Evolutionary conservation across 2,888 invertebrate species (phyloP), one percentile per base, ranked within the genome.

Genomic region (Nomada lathburiana): DNA sequence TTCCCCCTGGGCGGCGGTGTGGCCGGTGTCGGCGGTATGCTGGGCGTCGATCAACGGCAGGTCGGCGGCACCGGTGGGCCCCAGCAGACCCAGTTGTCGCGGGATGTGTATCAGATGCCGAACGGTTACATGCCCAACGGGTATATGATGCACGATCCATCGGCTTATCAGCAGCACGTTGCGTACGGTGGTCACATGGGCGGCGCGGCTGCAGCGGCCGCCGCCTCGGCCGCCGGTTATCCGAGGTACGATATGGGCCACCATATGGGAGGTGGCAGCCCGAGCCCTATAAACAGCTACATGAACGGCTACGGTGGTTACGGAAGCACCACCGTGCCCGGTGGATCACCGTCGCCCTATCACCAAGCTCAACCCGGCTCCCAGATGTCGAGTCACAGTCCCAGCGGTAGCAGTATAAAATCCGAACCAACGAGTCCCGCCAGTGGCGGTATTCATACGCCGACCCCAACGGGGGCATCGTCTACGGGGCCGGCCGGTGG

Each of bases 121-220:
- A 98, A 98, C 94, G 98, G 98, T 0, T 99, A 99, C 94, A 98
- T 98, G 98, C 98, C 98, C 76, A 98, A 99, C 94, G 98, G 98
- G 11, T 98, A 98, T 94, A 97, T 98, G 96, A 97, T 98, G 97
- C 97, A 97, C 91, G 97, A 97, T 92, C 96, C 97, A 53, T 96
- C 97, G 88, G 96, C 97, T 90, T 96, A 97, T 92, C 98, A 98
- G 92, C 96, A 96, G 79, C 96, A 97, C 76, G 96, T 96, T 90
- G 96, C 97, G 90, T 95, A 95, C 89, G 94, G 94, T 65, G 94
- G 94, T 65, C 95, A 95, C 89, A 94, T 94, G 94, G 94, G 92
- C 85, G 94, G 91, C 84, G 97, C 93, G 94, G 95, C 79, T 94
- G 97, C 93, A 94, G 96, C 84, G 94, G 95, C 64, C 0, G 91